A percentile compares a stretch with the other conserved stretches of the same genome.
These are phyloP conservation scores for Gobio occitaniae DNA, from an alignment of 2,797 vertebrate species.

Conservation along the genomic window DNA sequence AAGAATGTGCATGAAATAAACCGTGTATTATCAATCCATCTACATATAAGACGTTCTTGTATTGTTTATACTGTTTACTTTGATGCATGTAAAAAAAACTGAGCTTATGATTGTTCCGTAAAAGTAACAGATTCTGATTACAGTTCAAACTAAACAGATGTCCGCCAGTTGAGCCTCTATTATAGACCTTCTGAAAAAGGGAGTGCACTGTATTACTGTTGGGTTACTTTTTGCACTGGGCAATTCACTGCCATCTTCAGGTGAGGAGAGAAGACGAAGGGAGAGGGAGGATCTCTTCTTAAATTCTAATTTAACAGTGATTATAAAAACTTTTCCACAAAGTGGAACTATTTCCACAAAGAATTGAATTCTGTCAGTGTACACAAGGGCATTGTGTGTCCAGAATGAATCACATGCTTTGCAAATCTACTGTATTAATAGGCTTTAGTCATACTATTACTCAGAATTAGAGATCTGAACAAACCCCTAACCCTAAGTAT, in stretches of 20 bases:
- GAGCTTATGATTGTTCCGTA: background rate
- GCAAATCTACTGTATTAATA: background rate
- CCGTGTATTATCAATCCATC: background rate
- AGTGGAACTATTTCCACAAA: background rate
- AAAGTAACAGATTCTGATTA: background rate
- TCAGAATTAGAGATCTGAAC: background rate
- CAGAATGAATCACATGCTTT: slow-evolving; percentile 3
- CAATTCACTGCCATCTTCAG: slow-evolving; percentile 29
- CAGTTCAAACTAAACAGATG: background rate
- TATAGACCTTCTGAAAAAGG: background rate
- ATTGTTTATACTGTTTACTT: background rate
- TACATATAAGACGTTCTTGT: background rate
- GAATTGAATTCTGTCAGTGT: background rate
- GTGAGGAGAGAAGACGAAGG: background rate
- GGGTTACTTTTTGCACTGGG: background rate
- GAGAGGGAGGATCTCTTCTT: background rate
- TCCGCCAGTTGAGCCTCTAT: background rate
- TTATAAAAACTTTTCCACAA: background rate
- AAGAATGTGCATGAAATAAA: background rate
- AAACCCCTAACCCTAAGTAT: slow-evolving; percentile 8
- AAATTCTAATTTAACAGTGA: background rate
- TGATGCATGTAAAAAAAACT: background rate
- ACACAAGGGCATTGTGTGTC: background rate
- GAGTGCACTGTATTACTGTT: background rate
- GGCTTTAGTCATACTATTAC: slow-evolving; percentile 7